phyloP scores from a whole-genome alignment of 2,113 vertebrate genomes.

The Empidonax alnorum region DNA sequence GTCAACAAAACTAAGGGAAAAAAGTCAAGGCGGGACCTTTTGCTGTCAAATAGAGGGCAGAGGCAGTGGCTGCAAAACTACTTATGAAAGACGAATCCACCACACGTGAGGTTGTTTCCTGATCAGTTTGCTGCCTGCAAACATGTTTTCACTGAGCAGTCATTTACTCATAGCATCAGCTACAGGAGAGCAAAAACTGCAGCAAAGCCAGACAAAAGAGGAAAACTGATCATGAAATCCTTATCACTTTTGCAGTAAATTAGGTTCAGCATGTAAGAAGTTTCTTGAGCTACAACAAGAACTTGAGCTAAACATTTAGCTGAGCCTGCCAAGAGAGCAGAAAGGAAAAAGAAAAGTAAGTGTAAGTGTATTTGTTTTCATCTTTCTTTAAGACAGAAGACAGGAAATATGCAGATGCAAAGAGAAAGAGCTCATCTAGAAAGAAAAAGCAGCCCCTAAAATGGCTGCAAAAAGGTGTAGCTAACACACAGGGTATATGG shows the following conservation, averaged over 20 bases:
- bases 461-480: neutral
- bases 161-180: neutral
- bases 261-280: neutral
- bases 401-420: constrained; percentile 33
- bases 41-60: neutral
- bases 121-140: neutral
- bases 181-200: neutral
- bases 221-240: neutral
- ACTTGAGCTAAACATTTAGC: neutral
- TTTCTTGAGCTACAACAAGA: neutral
- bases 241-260: neutral
- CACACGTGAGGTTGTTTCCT: neutral
- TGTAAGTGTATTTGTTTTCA: neutral
- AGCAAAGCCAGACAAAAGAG: neutral
- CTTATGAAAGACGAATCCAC: constrained; percentile 12
- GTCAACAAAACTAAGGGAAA: neutral
- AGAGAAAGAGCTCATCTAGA: neutral
- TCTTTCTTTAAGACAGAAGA: neutral
- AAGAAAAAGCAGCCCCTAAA: constrained; percentile 13
- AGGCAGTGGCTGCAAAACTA: constrained; percentile 11
- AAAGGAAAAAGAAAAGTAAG: constrained; percentile 6
- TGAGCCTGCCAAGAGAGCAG: neutral
- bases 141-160: neutral
- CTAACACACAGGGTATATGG: neutral
- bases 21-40: neutral